phyloP scores from a whole-genome alignment of 2,888 invertebrate species.

The Carabus problematicus region DNA sequence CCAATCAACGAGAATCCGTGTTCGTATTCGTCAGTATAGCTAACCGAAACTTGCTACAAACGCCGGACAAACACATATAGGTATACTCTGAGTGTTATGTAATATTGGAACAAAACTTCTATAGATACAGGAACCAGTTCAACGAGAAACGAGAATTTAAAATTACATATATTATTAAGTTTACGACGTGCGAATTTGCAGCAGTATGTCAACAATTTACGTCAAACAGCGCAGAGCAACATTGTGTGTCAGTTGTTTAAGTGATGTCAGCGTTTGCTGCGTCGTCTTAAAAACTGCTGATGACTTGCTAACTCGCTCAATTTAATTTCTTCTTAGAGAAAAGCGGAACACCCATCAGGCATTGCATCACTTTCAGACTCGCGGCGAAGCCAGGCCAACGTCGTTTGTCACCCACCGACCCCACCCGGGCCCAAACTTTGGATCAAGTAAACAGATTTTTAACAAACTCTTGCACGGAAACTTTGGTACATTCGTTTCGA shows the following conservation, averaged over 20 bases:
- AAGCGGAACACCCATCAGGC: conserved; percentile 10
- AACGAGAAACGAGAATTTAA: too few species aligned
- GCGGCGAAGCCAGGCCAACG: conserved; percentile 7
- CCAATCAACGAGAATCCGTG: conserved; percentile 29
- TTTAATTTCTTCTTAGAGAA: conserved; percentile 28
- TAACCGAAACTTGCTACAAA: too few species aligned
- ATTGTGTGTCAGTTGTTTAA: conserved; percentile 24
- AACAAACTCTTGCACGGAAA: conserved; percentile 39
- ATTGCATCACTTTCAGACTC: too few species aligned
- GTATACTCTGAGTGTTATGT: too few species aligned
- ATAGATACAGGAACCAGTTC: too few species aligned
- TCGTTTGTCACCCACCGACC: conserved; percentile 39
- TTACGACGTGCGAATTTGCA: too few species aligned
- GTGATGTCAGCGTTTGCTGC: conserved; percentile 24
- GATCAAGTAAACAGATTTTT: conserved; percentile 41
- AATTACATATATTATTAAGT: too few species aligned
- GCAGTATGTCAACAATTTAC: conserved; percentile 13
- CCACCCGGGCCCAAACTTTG: conserved; percentile 30
- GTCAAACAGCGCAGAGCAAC: not conserved
- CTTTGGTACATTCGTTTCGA: conserved; percentile 38
- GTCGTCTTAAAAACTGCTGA: conserved; percentile 35
- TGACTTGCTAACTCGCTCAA: conserved; percentile 39
- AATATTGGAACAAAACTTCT: too few species aligned
- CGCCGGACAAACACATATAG: too few species aligned
- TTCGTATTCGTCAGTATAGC: not conserved